Conservation (phyloP, 2,888 invertebrate species). For the Caenorhabditis sp. region DNA sequence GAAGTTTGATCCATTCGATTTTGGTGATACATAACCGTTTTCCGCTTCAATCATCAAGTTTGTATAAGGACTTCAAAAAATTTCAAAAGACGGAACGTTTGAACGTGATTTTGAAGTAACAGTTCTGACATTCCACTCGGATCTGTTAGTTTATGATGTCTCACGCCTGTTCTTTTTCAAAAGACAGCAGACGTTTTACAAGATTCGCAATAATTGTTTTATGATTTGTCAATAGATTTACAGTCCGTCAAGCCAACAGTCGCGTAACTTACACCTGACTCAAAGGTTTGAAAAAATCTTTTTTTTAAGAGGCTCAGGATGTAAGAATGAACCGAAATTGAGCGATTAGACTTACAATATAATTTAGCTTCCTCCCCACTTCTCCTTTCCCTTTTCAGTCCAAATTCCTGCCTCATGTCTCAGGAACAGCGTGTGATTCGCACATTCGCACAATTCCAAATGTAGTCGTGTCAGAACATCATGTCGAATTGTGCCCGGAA, state of each 20-base stretch:
- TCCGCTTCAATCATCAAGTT: constrained; percentile 51
- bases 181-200: constrained; percentile 20
- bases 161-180: constrained; percentile 6
- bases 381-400: background rate
- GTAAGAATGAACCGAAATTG: background rate
- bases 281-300: too few species aligned
- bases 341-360: too few species aligned
- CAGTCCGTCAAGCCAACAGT: constrained; percentile 14
- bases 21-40: constrained; percentile 43
- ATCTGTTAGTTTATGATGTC: too few species aligned
- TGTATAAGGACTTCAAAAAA: constrained; percentile 45
- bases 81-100: background rate
- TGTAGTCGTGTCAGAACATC: background rate
- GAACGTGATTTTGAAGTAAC: background rate
- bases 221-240: constrained; percentile 19
- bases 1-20: constrained; percentile 49
- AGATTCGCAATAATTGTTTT: constrained; percentile 4
- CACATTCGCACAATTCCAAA: background rate
- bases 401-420: background rate
- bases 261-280: too few species aligned
- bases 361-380: too few species aligned
- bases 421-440: background rate
- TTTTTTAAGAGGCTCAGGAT: too few species aligned
- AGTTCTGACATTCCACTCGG: too few species aligned
- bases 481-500: constrained; percentile 4